phyloP scores from a whole-genome alignment of 2,797 vertebrate species.

The Dendrocincla tyrannina region DNA sequence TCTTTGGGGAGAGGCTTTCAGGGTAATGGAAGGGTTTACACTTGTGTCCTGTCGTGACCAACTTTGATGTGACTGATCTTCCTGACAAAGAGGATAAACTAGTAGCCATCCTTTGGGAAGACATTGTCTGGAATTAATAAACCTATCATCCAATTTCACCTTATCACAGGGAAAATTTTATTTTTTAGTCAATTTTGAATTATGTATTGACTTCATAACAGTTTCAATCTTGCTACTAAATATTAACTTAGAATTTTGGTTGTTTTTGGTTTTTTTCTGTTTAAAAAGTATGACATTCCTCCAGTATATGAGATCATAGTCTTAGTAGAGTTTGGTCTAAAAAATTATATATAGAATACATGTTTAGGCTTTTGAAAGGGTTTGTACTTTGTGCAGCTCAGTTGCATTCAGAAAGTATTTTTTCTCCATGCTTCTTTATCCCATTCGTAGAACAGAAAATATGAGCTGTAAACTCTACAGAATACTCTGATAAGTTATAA shows the following conservation, averaged over 20 bases:
- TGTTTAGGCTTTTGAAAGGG: neutral
- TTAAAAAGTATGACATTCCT: neutral
- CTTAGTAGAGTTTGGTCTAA: neutral
- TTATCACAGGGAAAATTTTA: neutral
- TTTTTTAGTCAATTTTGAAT: neutral
- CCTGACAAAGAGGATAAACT: neutral
- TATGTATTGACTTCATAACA: neutral
- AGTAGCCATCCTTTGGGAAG: neutral
- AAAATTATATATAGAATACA: neutral
- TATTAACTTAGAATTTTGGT: neutral
- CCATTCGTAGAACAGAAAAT: neutral
- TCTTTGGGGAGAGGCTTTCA: neutral
- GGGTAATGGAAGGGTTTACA: neutral
- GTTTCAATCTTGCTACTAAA: neutral
- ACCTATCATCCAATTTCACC: neutral
- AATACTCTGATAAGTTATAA: neutral
- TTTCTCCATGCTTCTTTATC: neutral
- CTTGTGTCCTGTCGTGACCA: neutral
- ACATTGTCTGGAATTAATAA: neutral
- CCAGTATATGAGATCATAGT: neutral
- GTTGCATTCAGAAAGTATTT: neutral
- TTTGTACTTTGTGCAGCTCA: neutral
- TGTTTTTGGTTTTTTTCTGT: neutral
- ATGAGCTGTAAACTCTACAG: neutral
- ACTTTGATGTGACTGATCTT: neutral